Evolutionary conservation across 2,113 vertebrate species (phyloP).

Genomic region (Halichoeres trimaculatus): DNA sequence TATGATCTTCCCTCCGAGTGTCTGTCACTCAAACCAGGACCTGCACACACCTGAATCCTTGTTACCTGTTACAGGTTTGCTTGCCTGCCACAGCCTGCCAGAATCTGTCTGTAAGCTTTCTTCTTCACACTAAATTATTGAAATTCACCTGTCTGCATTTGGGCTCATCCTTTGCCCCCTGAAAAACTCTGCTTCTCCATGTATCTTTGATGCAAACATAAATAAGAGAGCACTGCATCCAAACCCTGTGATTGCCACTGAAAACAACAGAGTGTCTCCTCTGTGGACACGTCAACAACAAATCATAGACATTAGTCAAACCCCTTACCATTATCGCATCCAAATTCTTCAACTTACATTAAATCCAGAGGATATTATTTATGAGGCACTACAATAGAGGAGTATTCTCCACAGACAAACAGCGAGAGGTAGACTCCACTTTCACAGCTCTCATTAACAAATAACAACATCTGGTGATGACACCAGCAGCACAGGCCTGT

Average conservation of each 20-base stretch:
- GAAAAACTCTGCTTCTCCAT: neutral
- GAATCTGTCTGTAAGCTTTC: neutral
- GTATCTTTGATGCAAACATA: neutral
- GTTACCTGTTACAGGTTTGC: neutral
- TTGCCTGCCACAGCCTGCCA: too few relatives aligned
- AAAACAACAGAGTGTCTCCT: neutral
- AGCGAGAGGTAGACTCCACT: neutral
- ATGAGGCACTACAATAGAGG: neutral
- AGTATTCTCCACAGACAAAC: neutral
- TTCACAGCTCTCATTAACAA: constrained; percentile 46
- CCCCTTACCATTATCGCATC: neutral
- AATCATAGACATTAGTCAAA: neutral
- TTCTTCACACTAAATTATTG: neutral
- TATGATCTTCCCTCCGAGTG: too few relatives aligned
- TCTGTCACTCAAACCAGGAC: neutral
- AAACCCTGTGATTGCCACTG: neutral
- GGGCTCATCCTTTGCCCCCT: neutral
- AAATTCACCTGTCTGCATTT: too few relatives aligned
- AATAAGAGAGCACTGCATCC: neutral
- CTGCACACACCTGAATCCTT: neutral
- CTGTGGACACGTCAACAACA: neutral
- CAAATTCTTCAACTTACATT: neutral
- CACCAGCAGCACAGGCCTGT: neutral
- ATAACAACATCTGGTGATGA: constrained; percentile 51
- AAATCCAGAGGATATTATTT: neutral